Conservation (phyloP, 2,797 vertebrate species). For the Rhadinocentrus ornatus region DNA sequence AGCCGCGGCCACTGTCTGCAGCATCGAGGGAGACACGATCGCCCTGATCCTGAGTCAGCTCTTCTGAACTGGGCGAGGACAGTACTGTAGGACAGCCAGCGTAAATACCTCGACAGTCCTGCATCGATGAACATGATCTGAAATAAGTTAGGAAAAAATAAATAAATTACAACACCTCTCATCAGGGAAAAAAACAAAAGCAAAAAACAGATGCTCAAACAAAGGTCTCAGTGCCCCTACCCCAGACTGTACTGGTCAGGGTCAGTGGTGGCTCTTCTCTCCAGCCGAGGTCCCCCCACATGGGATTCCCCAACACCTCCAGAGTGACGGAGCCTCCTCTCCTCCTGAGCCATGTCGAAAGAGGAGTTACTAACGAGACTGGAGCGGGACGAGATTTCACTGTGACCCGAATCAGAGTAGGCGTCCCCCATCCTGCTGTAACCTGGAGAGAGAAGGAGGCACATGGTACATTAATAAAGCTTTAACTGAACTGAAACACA, state of each 20-base stretch:
- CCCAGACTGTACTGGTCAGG: slow-evolving; percentile 95
- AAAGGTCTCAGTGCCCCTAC: slow-evolving; percentile 72
- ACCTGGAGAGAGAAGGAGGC: slow-evolving; percentile 73
- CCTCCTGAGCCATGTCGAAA: slow-evolving; percentile 93
- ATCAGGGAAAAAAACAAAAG: neutral
- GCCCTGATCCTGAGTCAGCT: slow-evolving; percentile 96
- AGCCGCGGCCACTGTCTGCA: slow-evolving; percentile 96
- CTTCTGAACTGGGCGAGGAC: slow-evolving; percentile 95
- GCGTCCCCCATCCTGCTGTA: slow-evolving; percentile 90
- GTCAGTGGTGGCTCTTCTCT: slow-evolving; percentile 90
- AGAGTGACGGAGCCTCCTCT: slow-evolving; percentile 91
- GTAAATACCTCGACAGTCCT: slow-evolving; percentile 92
- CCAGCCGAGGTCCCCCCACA: slow-evolving; percentile 86
- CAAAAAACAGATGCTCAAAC: neutral
- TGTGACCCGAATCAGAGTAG: slow-evolving; percentile 96
- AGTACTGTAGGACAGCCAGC: slow-evolving; percentile 88
- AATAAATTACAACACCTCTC: neutral
- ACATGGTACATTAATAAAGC: neutral
- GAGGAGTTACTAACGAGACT: slow-evolving; percentile 98
- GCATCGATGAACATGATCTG: slow-evolving; percentile 92
- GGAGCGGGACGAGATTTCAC: slow-evolving; percentile 97
- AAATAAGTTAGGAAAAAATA: neutral
- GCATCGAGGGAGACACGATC: slow-evolving; percentile 96
- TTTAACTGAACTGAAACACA: neutral
- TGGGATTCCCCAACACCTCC: slow-evolving; percentile 89